Evolutionary conservation across 2,888 invertebrate species (phyloP).

Genomic region (Eristalinus aeneus): DNA sequence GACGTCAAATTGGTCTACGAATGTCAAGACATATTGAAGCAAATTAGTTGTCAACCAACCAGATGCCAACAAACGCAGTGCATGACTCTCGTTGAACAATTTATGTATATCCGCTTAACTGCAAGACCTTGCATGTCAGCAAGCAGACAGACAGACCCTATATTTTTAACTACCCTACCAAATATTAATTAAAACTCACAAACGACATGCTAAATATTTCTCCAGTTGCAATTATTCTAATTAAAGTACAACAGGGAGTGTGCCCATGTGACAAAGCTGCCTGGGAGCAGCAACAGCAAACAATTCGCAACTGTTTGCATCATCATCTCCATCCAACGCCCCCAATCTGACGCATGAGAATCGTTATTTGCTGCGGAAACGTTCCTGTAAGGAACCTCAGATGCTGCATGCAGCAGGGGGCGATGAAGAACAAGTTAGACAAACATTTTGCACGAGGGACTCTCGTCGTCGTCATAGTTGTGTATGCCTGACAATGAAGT

Average conservation of each 20-base stretch:
- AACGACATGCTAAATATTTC: constrained; percentile 55
- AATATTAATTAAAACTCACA: constrained; percentile 58
- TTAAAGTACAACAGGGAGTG: constrained; percentile 24
- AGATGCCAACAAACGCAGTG: background rate
- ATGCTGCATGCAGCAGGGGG: background rate
- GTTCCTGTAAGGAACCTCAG: constrained; percentile 42
- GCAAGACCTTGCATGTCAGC: background rate
- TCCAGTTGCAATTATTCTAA: constrained; percentile 60
- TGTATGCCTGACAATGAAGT: constrained; percentile 8
- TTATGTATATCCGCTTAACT: background rate
- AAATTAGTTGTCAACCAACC: background rate
- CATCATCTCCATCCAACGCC: background rate
- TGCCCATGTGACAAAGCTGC: constrained; percentile 42
- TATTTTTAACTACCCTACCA: constrained; percentile 1
- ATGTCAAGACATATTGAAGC: no score
- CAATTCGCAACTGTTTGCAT: constrained; percentile 34
- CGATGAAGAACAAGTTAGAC: background rate
- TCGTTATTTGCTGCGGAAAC: constrained; percentile 19
- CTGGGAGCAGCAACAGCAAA: constrained; percentile 39
- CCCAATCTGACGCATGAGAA: constrained; percentile 20
- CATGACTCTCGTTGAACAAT: background rate
- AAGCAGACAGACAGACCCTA: background rate
- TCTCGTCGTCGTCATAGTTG: constrained; percentile 21
- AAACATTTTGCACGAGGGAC: constrained; percentile 16
- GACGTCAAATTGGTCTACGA: no score